Base-by-base conservation (phyloP, 2,888 invertebrate genomes). In the Nematopogon swammerdamellus region DNA sequence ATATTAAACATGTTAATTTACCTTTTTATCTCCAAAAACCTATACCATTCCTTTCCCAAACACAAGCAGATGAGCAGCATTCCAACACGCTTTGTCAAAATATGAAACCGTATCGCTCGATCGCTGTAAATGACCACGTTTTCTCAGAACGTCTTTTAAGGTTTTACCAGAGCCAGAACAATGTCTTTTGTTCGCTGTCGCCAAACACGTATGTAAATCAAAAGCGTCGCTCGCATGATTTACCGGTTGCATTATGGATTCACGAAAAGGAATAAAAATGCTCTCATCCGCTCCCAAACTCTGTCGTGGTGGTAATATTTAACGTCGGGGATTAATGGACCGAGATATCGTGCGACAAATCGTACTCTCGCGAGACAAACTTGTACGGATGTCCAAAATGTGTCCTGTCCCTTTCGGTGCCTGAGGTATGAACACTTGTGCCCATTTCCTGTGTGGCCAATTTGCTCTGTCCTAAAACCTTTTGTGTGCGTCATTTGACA, bases 171-270 rank as follows among this genome's bases (percentile, higher is more conserved):
- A 44, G 3, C 19, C 6, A 3, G 19, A 19, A 51, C 47, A 43
- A 43, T 52, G 55, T 57, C 70, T 72, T 74, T 77, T 77, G 76
- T 77, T 74, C 76, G 71, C 73, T 70, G 71, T 75, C 75, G 72
- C 73, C 69, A 68, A 64, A 66, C 64, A 68, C 68, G 64, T 69
- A 79, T 77, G 77, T 68, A 77, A 79, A 79, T 76, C 63, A 19
- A 45, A 57, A 59, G 60, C 54, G 63, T 59, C 64, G 61, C 59
- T 51, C 55, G 59, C 51, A 62, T 75, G 76, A 76, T 77, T 76
- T 79, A 76, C 64, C 59, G 62, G 59, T 60, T 62, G 62, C 65
- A 68, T 68, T 69, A 67, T 60, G 53, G 64, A 70, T 70, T 65
- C 67, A 63, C 63, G 58, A 66, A 72, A 68, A 67, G 59, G 61